Percentiles rank a stretch among this genome's conserved stretches.
Conservation (phyloP, 2,888 invertebrate genomes). For the Falcaria lacertinaria region DNA sequence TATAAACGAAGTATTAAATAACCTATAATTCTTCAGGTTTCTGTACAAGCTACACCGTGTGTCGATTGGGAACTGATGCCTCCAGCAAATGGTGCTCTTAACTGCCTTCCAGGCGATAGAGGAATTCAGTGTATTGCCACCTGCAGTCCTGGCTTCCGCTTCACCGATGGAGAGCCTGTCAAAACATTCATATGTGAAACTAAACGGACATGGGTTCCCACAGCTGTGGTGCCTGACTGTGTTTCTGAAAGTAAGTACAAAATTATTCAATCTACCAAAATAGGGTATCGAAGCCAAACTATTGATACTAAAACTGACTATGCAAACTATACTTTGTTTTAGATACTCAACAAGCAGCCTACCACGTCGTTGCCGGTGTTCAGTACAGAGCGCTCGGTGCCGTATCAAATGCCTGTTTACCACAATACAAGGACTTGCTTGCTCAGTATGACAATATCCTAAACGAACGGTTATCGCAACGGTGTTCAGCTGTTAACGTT, state of each 20-base stretch:
- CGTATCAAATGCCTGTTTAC: conserved; percentile 89
- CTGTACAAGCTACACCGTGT: conserved; percentile 95
- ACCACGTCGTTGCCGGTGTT: conserved; percentile 92
- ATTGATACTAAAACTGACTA: no score
- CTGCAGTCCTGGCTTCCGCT: conserved; percentile 92
- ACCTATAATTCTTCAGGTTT: conserved; percentile 82
- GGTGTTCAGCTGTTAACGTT: conserved; percentile 96
- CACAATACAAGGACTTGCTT: conserved; percentile 90
- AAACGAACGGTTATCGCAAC: conserved; percentile 90
- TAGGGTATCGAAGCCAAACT: not conserved
- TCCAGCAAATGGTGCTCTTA: conserved; percentile 92
- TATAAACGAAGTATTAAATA: no score
- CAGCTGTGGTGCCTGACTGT: conserved; percentile 95
- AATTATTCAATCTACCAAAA: not conserved
- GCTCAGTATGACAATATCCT: conserved; percentile 89
- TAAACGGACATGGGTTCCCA: conserved; percentile 91
- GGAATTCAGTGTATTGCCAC: conserved; percentile 94
- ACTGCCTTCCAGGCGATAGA: conserved; percentile 90
- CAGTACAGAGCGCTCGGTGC: conserved; percentile 94
- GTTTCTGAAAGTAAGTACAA: conserved; percentile 89
- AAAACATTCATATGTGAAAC: conserved; percentile 93
- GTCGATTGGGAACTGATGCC: conserved; percentile 96
- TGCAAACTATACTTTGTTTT: conserved; percentile 34
- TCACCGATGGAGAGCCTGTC: conserved; percentile 93
- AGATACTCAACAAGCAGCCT: conserved; percentile 97